These are phyloP conservation scores for Drosophila sturtevanti DNA, from an alignment of 1,140 invertebrate species.

Conservation along the genomic window DNA sequence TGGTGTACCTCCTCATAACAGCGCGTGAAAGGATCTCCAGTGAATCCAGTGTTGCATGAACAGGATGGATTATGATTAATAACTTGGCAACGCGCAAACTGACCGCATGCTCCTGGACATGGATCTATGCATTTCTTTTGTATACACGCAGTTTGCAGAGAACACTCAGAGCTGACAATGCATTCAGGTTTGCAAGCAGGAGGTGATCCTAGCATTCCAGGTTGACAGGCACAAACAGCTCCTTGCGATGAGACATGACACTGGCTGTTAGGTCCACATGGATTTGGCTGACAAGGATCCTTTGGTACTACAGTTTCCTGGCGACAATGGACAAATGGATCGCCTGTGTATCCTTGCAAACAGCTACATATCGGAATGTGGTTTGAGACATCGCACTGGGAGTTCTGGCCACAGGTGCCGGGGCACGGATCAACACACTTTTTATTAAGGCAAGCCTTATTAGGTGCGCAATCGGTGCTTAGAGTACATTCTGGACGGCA, in stretches of 20 bases:
- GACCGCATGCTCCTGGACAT: constrained; percentile 88
- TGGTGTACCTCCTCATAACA: constrained; percentile 83
- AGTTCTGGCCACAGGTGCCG: constrained; percentile 89
- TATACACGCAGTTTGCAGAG: constrained; percentile 87
- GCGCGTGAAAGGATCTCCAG: constrained; percentile 85
- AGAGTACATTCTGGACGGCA: constrained; percentile 93
- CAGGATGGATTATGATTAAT: constrained; percentile 87
- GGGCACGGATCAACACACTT: constrained; percentile 90
- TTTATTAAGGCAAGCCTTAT: constrained; percentile 89
- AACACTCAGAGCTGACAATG: constrained; percentile 87
- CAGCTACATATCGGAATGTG: constrained; percentile 91
- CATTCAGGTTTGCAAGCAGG: constrained; percentile 87
- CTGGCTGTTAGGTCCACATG: constrained; percentile 91
- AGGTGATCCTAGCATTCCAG: constrained; percentile 90
- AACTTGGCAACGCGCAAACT: constrained; percentile 86
- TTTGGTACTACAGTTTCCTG: constrained; percentile 60
- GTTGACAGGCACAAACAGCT: constrained; percentile 89
- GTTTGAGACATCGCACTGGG: constrained; percentile 90
- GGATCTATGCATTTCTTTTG: constrained; percentile 88
- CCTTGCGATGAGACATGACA: constrained; percentile 89
- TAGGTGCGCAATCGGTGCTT: constrained; percentile 90
- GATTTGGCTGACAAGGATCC: constrained; percentile 88
- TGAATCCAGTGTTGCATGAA: constrained; percentile 83
- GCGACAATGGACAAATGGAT: constrained; percentile 87
- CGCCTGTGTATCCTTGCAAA: constrained; percentile 87